Conservation (phyloP, 2,113 vertebrate genomes). For the Oryzias javanicus region DNA sequence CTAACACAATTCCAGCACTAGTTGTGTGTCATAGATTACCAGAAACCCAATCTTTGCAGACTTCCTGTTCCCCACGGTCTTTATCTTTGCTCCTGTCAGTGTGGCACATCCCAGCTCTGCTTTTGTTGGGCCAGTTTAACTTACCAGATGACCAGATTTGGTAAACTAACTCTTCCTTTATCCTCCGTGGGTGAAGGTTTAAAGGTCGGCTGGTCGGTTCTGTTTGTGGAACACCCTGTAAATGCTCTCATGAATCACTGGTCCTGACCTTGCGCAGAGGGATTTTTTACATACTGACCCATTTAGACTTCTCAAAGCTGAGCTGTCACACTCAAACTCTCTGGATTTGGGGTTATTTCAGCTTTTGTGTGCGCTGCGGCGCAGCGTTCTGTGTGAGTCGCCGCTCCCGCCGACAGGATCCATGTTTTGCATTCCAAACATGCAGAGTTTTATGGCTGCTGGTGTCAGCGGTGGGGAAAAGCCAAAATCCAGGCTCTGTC, state of each 20-base stretch:
- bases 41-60: slow-evolving; percentile 1
- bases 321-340: too few relatives aligned
- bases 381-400: slow-evolving; percentile 28
- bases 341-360: too few relatives aligned
- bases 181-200: slow-evolving; percentile 44
- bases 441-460: slow-evolving; percentile 52
- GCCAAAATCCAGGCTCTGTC: slow-evolving; percentile 59
- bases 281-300: too few relatives aligned
- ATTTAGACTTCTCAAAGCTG: too few relatives aligned
- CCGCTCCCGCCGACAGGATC: slow-evolving; percentile 36
- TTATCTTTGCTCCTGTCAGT: too few relatives aligned
- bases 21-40: slow-evolving; percentile 2
- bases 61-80: background rate
- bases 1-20: slow-evolving; percentile 26
- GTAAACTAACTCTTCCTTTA: slow-evolving; percentile 52
- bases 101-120: too few relatives aligned
- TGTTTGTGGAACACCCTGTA: slow-evolving; percentile 42
- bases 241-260: slow-evolving; percentile 37
- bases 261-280: slow-evolving; percentile 9
- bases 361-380: background rate
- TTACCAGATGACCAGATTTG: background rate
- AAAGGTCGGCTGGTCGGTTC: slow-evolving; percentile 52
- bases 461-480: slow-evolving; percentile 59
- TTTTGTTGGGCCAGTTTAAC: too few relatives aligned
- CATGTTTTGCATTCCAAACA: slow-evolving; percentile 68